Conservation (phyloP, 2,888 invertebrate genomes). For the Cryptus viduatorius region DNA sequence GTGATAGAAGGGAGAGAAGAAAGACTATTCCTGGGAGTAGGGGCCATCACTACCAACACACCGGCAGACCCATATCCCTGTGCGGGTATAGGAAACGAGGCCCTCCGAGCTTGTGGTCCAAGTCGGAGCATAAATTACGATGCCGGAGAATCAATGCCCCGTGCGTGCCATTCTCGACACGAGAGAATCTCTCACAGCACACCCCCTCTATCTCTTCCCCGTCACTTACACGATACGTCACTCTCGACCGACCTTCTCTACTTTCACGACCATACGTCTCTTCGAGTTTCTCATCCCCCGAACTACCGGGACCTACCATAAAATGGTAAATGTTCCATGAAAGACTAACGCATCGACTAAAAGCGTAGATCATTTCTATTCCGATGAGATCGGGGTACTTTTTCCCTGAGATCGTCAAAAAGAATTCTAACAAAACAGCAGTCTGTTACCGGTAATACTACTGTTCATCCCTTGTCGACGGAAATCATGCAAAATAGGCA, state of each 20-base stretch:
- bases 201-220: background rate
- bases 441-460: no score
- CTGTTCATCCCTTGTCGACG: no score
- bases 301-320: background rate
- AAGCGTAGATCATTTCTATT: background rate
- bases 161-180: constrained; percentile 47
- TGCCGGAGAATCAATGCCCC: constrained; percentile 58
- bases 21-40: constrained; percentile 30
- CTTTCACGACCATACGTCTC: constrained; percentile 18
- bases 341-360: background rate
- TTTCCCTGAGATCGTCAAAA: background rate
- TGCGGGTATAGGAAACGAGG: constrained; percentile 28
- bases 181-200: constrained; percentile 43
- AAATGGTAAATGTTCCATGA: constrained; percentile 14
- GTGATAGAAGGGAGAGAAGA: constrained; percentile 18
- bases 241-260: constrained; percentile 27
- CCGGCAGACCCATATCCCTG: constrained; percentile 10
- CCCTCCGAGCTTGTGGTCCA: constrained; percentile 31
- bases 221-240: constrained; percentile 57
- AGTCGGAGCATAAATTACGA: constrained; percentile 57
- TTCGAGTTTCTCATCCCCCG: constrained; percentile 29
- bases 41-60: constrained; percentile 29
- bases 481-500: no score
- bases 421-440: background rate
- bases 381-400: background rate